Evolutionary conservation across 2,113 vertebrate genomes (phyloP).

Genomic region (Lasiurus borealis): DNA sequence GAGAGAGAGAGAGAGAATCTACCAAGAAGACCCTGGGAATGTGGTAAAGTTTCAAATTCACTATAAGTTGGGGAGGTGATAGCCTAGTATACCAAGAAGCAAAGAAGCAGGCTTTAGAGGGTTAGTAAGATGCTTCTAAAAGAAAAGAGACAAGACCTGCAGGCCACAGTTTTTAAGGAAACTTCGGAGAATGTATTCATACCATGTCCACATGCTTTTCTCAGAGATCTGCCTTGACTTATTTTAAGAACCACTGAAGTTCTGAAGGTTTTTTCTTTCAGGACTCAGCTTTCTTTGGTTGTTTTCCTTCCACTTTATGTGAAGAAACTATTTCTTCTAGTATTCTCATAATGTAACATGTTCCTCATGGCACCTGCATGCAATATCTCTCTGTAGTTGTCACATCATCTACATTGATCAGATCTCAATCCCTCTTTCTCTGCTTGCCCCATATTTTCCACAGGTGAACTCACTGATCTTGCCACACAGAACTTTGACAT

Average conservation of each 20-base stretch:
- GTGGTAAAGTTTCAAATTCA: not conserved
- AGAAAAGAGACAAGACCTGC: not conserved
- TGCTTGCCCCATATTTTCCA: not conserved
- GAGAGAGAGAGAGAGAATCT: not conserved
- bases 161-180: not conserved
- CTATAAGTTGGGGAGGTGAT: not conserved
- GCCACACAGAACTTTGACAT: not conserved
- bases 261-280: not conserved
- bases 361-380: not conserved
- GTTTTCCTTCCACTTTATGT: not conserved
- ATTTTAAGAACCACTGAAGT: not conserved
- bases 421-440: not conserved
- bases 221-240: not conserved
- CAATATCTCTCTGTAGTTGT: not conserved
- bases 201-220: not conserved
- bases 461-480: not conserved
- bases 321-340: not conserved
- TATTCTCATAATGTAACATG: not conserved
- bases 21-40: not conserved
- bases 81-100: not conserved
- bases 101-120: not conserved
- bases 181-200: not conserved
- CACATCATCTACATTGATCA: not conserved
- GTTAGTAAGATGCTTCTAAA: not conserved
- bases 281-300: not conserved